Evolutionary conservation across 2,113 vertebrate species (phyloP), one percentile per base, ranked within the genome.

Genomic region (Pelecanus crispus): DNA sequence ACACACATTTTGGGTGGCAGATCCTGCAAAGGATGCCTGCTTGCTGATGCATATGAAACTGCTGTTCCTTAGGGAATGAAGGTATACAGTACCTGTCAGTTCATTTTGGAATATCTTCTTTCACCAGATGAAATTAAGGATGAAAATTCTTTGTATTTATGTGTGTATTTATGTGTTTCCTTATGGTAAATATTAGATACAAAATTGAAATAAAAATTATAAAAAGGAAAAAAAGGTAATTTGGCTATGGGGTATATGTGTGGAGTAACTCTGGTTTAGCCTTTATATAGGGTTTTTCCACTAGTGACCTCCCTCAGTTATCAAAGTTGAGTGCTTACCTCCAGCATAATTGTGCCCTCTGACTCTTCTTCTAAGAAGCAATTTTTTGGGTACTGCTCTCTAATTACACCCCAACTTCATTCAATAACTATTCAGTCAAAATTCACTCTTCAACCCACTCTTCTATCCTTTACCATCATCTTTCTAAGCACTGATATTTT

Each of bases 221-320:
- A 47, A 68, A 56, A 92, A 31, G 1, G 0, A 8, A 61, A 66
- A 75, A 56, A 53, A 12, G 3, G 18, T 5, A 24, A 28, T 14
- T 42, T 8, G 52, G 4, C 28, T 31, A 14, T 34, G 62, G 1
- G 3, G 2, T 34, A 26, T 40, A 31, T 4, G 5, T 26, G 4
- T 56, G 25, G 8, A 87, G 4, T 38, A 55, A 44, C 5, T 31
- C 19, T 55, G 10, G 2, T 2, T 87, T 71, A 71, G 31, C 5
- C 4, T 4, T 75, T 62, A 17, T 13, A 10, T 6, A 59, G 5
- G 13, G 4, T 11, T 86, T 78, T 82, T 50, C 7, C 7, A 5
- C 4, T 75, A 25, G 17, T 72, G 34, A 77, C 0, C 9, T 70
- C 40, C 20, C 13, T 65, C 22, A 56, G 19, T 82, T 82, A n/a